These are phyloP conservation scores for Xiphophorus couchianus DNA, from an alignment of 2,113 vertebrate genomes.

Conservation along the genomic window DNA sequence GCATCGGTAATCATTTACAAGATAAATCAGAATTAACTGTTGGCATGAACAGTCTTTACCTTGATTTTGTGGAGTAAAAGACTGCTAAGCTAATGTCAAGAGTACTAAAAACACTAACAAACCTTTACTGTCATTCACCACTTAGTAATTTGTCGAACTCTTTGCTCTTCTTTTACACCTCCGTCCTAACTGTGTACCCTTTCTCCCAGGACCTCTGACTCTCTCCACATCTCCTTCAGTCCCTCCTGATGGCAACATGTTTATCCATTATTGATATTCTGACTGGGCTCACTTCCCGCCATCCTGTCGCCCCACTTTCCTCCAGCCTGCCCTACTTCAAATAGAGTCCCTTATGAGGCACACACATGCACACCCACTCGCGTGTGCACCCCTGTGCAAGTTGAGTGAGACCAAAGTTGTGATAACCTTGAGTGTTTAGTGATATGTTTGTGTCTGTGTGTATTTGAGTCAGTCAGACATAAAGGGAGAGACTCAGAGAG, in stretches of 20 bases:
- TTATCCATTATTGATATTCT: conserved; percentile 79
- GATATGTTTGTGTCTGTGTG: conserved; percentile 32
- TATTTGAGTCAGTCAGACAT: conserved; percentile 50
- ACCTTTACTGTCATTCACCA: not conserved
- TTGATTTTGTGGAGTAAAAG: not conserved
- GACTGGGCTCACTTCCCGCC: conserved; percentile 66
- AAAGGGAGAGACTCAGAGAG: conserved; percentile 56
- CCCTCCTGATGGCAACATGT: conserved; percentile 70
- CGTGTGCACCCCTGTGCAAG: conserved; percentile 35
- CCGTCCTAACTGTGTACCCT: conserved; percentile 41
- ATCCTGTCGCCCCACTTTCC: conserved; percentile 74
- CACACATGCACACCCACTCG: conserved; percentile 8
- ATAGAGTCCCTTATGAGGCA: conserved; percentile 61
- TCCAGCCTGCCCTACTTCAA: conserved; percentile 74
- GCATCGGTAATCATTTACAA: too few relatives aligned
- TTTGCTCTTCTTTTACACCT: conserved; percentile 23
- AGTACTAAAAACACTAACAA: not conserved
- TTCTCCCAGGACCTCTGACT: conserved; percentile 25
- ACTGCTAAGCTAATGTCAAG: not conserved
- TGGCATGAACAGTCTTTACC: not conserved
- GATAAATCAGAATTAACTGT: not conserved
- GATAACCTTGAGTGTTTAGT: conserved; percentile 52
- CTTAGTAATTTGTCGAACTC: not conserved
- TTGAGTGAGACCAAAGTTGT: conserved; percentile 49
- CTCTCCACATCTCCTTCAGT: conserved; percentile 43